These are phyloP conservation scores for Erebia palarica DNA, from an alignment of 2,888 invertebrate genomes.

Conservation along the genomic window DNA sequence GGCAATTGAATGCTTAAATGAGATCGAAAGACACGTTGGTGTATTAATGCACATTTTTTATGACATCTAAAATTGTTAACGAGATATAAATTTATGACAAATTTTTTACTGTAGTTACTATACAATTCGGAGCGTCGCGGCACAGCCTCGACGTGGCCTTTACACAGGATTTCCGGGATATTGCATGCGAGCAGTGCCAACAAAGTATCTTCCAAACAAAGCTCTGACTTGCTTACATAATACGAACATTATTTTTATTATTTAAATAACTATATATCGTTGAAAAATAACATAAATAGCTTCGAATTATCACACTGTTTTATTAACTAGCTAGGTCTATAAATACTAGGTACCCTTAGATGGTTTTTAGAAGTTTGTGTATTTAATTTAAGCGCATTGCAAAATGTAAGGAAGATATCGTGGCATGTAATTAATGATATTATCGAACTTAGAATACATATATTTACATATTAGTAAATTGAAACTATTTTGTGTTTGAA, in stretches of 20 bases:
- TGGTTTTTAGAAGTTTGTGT: no score
- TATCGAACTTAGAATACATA: no score
- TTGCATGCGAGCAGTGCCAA: conserved; percentile 54
- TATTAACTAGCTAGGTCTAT: no score
- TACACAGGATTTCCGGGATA: conserved; percentile 77
- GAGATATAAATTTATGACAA: background rate
- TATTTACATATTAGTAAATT: no score
- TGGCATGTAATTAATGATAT: no score
- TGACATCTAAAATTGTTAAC: background rate
- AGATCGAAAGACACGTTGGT: background rate
- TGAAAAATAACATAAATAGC: background rate
- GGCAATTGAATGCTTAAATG: background rate
- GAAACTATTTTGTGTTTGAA: background rate
- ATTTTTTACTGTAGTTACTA: background rate
- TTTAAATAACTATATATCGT: background rate
- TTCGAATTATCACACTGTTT: no score
- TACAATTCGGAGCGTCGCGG: conserved; percentile 25
- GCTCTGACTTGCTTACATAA: conserved; percentile 12
- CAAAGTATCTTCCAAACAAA: conserved; percentile 45
- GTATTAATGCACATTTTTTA: background rate
- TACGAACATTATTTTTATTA: background rate
- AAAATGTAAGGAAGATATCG: no score
- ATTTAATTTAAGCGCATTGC: no score
- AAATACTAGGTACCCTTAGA: no score
- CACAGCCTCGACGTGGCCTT: conserved; percentile 62